These are phyloP conservation scores for Mythimna ferrago DNA, from an alignment of 2,888 invertebrate species.

Conservation along the genomic window DNA sequence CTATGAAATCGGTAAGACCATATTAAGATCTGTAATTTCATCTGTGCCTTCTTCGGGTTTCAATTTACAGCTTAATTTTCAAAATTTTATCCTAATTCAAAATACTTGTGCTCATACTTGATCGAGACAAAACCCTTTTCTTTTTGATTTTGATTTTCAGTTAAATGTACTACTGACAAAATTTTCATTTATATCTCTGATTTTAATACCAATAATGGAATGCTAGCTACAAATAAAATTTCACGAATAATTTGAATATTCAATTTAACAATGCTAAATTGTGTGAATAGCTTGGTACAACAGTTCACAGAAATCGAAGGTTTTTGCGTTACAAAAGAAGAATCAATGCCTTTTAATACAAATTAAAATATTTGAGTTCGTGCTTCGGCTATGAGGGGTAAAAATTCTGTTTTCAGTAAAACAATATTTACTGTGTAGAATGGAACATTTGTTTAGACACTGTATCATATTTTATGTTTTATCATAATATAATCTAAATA, in stretches of 20 bases:
- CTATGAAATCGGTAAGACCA: neutral
- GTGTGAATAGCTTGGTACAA: constrained; percentile 20
- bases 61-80: neutral
- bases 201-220: constrained; percentile 18
- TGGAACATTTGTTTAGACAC: constrained; percentile 37
- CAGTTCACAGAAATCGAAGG: constrained; percentile 11
- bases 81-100: neutral
- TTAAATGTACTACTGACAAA: neutral
- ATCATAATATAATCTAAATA: constrained; percentile 45
- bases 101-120: neutral
- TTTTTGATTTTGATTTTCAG: neutral
- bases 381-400: constrained; percentile 9
- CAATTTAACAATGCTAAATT: constrained; percentile 23
- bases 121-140: neutral
- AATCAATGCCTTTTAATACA: constrained; percentile 18
- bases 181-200: constrained; percentile 1
- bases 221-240: constrained; percentile 10
- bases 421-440: constrained; percentile 28
- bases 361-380: constrained; percentile 40
- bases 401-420: constrained; percentile 19
- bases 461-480: constrained; percentile 35
- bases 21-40: neutral
- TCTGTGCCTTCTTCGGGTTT: neutral
- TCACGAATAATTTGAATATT: constrained; percentile 22
- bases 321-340: constrained; percentile 13